phyloP scores from a whole-genome alignment of 1,140 invertebrate genomes.

The Dendrolimus punctatus region DNA sequence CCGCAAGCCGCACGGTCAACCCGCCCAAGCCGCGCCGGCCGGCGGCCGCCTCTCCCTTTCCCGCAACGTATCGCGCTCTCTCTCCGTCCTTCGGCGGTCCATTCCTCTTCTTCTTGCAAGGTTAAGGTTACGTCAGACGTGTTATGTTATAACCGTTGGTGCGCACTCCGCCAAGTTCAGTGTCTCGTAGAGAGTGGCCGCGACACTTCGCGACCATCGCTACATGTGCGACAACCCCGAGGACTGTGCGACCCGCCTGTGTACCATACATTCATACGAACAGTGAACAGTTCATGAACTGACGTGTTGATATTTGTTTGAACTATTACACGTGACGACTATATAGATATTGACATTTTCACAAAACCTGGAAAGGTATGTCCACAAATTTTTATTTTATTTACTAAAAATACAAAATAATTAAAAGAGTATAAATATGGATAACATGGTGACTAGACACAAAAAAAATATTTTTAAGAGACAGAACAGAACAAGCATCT shows the following conservation, averaged over 20 bases:
- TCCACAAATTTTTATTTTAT: slow-evolving; percentile 8
- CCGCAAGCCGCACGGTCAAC: slow-evolving; percentile 13
- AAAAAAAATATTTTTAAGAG: no score
- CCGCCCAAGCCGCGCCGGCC: slow-evolving; percentile 28
- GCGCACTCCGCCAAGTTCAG: slow-evolving; percentile 70
- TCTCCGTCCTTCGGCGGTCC: slow-evolving; percentile 70
- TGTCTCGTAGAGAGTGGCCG: slow-evolving; percentile 70
- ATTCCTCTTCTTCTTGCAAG: slow-evolving; percentile 72
- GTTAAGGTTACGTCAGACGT: slow-evolving; percentile 73
- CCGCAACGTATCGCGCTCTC: slow-evolving; percentile 62
- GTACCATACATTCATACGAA: slow-evolving; percentile 38
- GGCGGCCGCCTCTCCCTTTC: slow-evolving; percentile 61
- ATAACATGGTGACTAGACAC: no score
- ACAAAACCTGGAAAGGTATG: slow-evolving; percentile 27
- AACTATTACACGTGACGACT: slow-evolving; percentile 50
- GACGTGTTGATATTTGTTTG: slow-evolving; percentile 62
- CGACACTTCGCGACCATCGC: slow-evolving; percentile 56
- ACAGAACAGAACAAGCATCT: no score
- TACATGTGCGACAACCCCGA: slow-evolving; percentile 39
- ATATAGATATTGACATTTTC: slow-evolving; percentile 13
- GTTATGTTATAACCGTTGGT: slow-evolving; percentile 73
- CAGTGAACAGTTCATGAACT: slow-evolving; percentile 70
- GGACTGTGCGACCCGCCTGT: slow-evolving; percentile 59
- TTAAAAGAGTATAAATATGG: no score
- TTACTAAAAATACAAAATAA: neutral